Evolutionary conservation across 2,113 vertebrate genomes (phyloP).

Genomic region (Ginglymostoma cirratum): DNA sequence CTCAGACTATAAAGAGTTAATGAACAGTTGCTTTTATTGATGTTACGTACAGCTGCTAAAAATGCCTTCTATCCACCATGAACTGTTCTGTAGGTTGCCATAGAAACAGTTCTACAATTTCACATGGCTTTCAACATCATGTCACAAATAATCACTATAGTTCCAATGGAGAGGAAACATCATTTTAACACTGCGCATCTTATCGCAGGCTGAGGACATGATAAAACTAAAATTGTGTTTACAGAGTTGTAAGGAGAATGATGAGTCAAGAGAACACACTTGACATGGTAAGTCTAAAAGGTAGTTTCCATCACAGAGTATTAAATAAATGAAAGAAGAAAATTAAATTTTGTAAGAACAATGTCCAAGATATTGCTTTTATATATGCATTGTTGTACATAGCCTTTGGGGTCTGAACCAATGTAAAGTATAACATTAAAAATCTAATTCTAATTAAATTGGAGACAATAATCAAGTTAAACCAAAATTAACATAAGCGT

Average conservation of each 20-base stretch:
- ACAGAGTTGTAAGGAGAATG: conserved; percentile 2
- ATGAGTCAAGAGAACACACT: conserved; percentile 26
- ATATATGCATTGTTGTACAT: background rate
- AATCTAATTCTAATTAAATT: background rate
- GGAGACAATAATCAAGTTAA: background rate
- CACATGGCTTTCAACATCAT: conserved; percentile 45
- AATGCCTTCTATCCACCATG: background rate
- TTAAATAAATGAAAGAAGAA: conserved; percentile 12
- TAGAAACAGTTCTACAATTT: conserved; percentile 52
- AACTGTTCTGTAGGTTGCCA: conserved; percentile 50
- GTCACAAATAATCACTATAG: conserved; percentile 43
- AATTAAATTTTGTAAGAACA: background rate
- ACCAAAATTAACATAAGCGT: background rate
- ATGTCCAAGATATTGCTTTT: conserved; percentile 11
- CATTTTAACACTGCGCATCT: conserved; percentile 37
- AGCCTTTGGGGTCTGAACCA: background rate
- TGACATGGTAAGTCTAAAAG: background rate
- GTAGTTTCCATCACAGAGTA: background rate
- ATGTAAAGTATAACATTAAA: background rate
- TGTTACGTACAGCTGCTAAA: conserved; percentile 20
- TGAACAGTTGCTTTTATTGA: background rate
- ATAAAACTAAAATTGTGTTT: conserved; percentile 45
- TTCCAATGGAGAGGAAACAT: conserved; percentile 44
- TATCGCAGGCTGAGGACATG: conserved; percentile 45
- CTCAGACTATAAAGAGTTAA: background rate